These are phyloP conservation scores for Eilema caniola DNA, from an alignment of 2,888 invertebrate species.

Conservation along the genomic window DNA sequence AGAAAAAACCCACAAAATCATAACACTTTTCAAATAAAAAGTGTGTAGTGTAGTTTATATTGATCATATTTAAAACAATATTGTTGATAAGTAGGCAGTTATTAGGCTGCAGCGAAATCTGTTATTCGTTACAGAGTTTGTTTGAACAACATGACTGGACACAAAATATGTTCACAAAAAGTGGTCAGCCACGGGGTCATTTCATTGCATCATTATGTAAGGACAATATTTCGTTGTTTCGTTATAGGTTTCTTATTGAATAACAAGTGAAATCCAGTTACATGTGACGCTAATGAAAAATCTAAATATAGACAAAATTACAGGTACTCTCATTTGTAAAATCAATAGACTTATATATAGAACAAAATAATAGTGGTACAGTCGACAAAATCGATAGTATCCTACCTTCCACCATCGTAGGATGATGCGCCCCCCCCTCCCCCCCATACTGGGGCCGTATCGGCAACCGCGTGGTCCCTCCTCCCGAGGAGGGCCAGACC, in stretches of 20 bases:
- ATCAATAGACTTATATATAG: too few relatives aligned
- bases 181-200: slow-evolving; percentile 48
- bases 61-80: slow-evolving; percentile 44
- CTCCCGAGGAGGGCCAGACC: too few relatives aligned
- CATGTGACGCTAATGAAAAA: not conserved
- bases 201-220: slow-evolving; percentile 44
- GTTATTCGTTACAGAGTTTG: slow-evolving; percentile 49
- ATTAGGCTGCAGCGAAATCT: slow-evolving; percentile 59
- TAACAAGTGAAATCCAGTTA: slow-evolving; percentile 19
- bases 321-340: too few relatives aligned
- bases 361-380: too few relatives aligned
- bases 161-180: slow-evolving; percentile 52
- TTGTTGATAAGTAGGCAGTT: slow-evolving; percentile 39
- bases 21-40: not conserved
- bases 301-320: not conserved
- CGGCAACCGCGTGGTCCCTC: too few relatives aligned
- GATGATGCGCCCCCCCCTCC: too few relatives aligned
- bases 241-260: slow-evolving; percentile 35
- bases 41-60: slow-evolving; percentile 19
- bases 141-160: slow-evolving; percentile 58
- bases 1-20: slow-evolving; percentile 37
- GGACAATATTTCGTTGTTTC: slow-evolving; percentile 41
- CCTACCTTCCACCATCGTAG: too few relatives aligned
- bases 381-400: too few relatives aligned
- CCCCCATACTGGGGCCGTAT: too few relatives aligned